Evolutionary conservation across 2,797 vertebrate species (phyloP), one percentile per base, ranked within the genome.

Genomic region (Chrosomus eos): DNA sequence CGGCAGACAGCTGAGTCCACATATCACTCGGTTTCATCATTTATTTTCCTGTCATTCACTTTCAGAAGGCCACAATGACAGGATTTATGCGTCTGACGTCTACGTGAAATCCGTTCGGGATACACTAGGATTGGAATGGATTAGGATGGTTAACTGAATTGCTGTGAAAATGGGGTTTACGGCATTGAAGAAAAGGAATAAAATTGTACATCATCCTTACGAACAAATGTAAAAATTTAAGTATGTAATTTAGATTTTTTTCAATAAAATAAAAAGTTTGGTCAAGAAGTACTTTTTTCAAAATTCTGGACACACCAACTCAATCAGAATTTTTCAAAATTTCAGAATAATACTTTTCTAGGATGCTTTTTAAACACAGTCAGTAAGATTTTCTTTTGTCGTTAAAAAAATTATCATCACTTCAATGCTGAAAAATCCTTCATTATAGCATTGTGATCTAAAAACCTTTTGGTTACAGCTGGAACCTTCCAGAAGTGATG

Each of bases 401-500:
- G 7, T 48, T 72, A 48, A 4, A 11, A 28, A 21, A 51, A 23
- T 6, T 1, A 33, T 21, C 1, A 28, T 1, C 5, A 53, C 19
- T 13, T 33, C 14, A 31, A 74, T 4, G 1, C 19, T 36, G 19
- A 33, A 33, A 53, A 23, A 19, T 48, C n/a, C 53, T 3, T 55
- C 1, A 55, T 55, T 0, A 55, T 53, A 7, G 51, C 2, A 21
- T 21, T 31, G 21, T 43, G 26, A 18, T 45, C 9, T 64, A 51
- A 74, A 82, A 48, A 7, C 7, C 19, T 36, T 82, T 31, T 45
- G 26, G 18, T 62, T 60, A 21, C 19, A 82, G 38, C 21, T 62
- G n/a, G 28, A 82, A 62, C 11, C 28, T 33, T 81, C 6, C 64
- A 75, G 36, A 64, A 86, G 87, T 68, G 73, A 86, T 86, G 55